Conservation (phyloP, 1,140 invertebrate genomes). For the Camponotus pennsylvanicus region DNA sequence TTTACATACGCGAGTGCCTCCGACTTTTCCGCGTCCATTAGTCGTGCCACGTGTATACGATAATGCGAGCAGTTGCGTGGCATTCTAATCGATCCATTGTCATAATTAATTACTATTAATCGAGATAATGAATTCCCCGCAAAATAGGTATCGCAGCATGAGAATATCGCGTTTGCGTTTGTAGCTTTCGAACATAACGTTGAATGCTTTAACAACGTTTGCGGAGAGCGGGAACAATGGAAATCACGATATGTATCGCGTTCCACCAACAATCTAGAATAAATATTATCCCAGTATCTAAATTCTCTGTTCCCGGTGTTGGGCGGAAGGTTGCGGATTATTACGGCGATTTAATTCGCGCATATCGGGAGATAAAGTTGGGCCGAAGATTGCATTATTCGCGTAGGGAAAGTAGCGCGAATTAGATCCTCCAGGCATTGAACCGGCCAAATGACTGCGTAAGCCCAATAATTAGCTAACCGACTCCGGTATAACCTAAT, state of each 20-base stretch:
- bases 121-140: background rate
- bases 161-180: conserved; percentile 18
- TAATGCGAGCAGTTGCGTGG: background rate
- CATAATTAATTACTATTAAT: conserved; percentile 42
- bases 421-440: conserved; percentile 29
- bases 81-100: conserved; percentile 15
- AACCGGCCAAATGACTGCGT: conserved; percentile 26
- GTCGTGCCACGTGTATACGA: background rate
- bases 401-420: background rate
- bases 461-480: conserved; percentile 56
- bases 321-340: too few relatives aligned
- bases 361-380: background rate
- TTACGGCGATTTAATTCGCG: background rate
- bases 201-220: conserved; percentile 12
- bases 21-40: conserved; percentile 9
- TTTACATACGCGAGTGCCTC: conserved; percentile 24
- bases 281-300: background rate
- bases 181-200: background rate
- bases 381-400: background rate
- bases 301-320: background rate
- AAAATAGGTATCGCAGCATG: background rate
- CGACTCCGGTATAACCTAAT: conserved; percentile 39
- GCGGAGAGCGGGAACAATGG: background rate
- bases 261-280: background rate
- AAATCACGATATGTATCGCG: background rate